Base-by-base conservation (phyloP, 1,140 invertebrate genomes). In the Macrobrachium nipponense region DNA sequence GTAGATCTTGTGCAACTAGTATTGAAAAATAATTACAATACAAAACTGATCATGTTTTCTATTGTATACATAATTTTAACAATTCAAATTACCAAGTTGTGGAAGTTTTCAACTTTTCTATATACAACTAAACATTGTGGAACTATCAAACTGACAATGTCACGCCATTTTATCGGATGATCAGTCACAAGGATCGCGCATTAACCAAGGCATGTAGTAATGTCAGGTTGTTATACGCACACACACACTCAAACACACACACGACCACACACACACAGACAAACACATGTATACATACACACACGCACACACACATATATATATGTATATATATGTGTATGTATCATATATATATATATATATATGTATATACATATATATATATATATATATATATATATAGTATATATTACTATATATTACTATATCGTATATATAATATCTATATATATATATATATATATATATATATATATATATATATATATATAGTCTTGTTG, bases 241-340 rank as follows among this genome's bases (percentile, higher is more conserved):
- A 80, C 11, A 68, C 20, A 81, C n/a, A 81, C 64, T 72, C 43
- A 81, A 18, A 72, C 64, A 81, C 20, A 80, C 27, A 51, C 20
- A 81, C 4, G 70, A 44, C 44, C 11, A 68, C 36, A 80, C n/a
- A 68, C 11, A 80, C 36, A 68, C 14, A 58, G 14, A 66, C 36
- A 66, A 20, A 66, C 44, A 81, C 18, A 72, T 66, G 72, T 18
- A 81, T 27, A 70, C 43, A 81, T 66, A 59, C 18, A 66, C 27
- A 64, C 11, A 80, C 8, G 62, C 8, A 75, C 11, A 75, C 11
- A 75, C 72, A 75, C 11, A 66, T 27, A 66, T 15, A 66, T 27
- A 66, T 66, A 66, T 66, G 15, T 66, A 8, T 66, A 27, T 66
- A 7, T 66, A 66, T 66, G 15, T 66, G 15, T 66, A 51, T 51